Base-by-base conservation (phyloP, 2,797 vertebrate species). In the Furcifer pardalis region DNA sequence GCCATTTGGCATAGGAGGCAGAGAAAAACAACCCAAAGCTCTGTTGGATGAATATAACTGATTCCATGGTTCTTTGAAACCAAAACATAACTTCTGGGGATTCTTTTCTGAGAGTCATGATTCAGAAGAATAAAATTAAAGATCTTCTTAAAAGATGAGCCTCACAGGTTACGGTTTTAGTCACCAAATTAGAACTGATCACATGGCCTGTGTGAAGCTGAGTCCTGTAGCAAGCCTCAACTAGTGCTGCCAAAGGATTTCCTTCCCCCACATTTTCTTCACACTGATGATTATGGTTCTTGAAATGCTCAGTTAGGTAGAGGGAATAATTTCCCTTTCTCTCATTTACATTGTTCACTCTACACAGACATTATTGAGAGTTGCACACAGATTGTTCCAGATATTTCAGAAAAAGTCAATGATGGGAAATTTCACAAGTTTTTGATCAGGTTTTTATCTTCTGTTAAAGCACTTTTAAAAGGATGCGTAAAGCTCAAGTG, bases 381-480 rank as follows among this genome's bases (percentile, higher is more conserved):
- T 60, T 88, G 66, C 21, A 35, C 30, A 56, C 30, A 56, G 59
- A 89, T 73, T 81, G 72, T 8, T 84, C 87, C 83, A 86, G 5
- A 35, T 75, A 76, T 68, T 79, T 88, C 0, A 89, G 87, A 89
- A 88, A 88, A 91, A 52, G 4, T 69, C 35, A 74, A 60, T 25
- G 21, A 87, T 83, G 40, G 80, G n/a, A 89, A 72, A 59, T 90
- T 73, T 86, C 83, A 86, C 87, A 13, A 63, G 52, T 17, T 66
- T 94, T 91, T 88, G 68, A 89, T 91, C 75, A 90, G 80, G 0
- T 65, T 37, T 86, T 35, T 77, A 25, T n/a, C n/a, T 84, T 83
- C 9, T 68, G 92, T 90, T 74, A 74, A 77, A 77, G 63, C 35
- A 82, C 37, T 15, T 84, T 91, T 86, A n/a, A 44, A 91, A 93